Evolutionary conservation across 2,797 vertebrate genomes (phyloP), one percentile per base, ranked within the genome.

Genomic region (Mastacembelus armatus): DNA sequence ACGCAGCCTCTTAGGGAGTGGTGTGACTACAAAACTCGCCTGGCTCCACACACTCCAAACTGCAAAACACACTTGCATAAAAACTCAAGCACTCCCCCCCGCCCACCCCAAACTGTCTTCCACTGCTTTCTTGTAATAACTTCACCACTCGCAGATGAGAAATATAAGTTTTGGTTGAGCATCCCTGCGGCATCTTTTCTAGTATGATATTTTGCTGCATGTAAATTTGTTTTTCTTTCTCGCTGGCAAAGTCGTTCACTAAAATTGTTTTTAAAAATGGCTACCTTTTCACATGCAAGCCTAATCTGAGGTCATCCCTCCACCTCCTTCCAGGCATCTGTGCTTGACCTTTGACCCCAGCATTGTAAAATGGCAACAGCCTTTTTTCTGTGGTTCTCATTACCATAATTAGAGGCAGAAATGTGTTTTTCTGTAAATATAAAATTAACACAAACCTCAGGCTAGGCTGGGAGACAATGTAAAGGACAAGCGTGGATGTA

Each of bases 1-100:
- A 83, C 12, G 67, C 76, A 81, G 89, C 85, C 90, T 86, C 89
- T 89, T 52, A 82, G 86, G 90, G 89, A 91, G 79, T 80, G 77
- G 76, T 88, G 88, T 77, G 83, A 91, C 88, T 71, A 77, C 71
- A 81, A 85, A 87, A 85, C 69, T 78, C 26, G 51, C 80, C 71
- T 16, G 40, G 62, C 80, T 83, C 64, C 66, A 64, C 80, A 77
- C 50, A 44, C 65, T 44, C 47, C 35, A 22, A 44, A 33, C 64
- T 67, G 65, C 52, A 84, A 81, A 73, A 85, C 61, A 69, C 66
- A 71, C 68, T 71, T 16, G 54, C 75, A 78, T 51, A 42, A 71
- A 81, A 72, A 59, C 62, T 57, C 59, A 26, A 7, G 48, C 18
- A 47, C 54, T 71, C 64, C 63, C 36, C 19, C 43, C n/a, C n/a